phyloP scores from a whole-genome alignment of 2,888 invertebrate genomes.

The Anticlea derivata region DNA sequence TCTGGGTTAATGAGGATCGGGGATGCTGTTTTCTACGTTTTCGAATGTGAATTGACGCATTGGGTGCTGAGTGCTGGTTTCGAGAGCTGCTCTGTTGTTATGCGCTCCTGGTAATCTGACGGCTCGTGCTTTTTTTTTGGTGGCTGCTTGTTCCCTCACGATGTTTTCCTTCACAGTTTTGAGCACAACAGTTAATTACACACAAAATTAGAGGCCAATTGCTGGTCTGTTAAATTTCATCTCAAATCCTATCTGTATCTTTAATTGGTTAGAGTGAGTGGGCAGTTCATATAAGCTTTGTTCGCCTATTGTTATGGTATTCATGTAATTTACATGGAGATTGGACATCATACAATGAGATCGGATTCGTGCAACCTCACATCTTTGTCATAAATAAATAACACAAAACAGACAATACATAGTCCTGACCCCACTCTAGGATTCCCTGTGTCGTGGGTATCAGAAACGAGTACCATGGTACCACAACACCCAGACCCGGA shows the following conservation, averaged over 20 bases:
- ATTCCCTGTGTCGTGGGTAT: too few species aligned
- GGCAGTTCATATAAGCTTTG: slow-evolving; percentile 3
- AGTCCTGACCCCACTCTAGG: too few species aligned
- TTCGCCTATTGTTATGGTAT: slow-evolving; percentile 9
- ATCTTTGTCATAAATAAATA: background rate
- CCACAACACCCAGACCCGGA: too few species aligned
- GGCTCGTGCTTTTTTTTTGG: slow-evolving; percentile 28
- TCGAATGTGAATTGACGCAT: slow-evolving; percentile 73
- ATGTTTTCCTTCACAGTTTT: too few species aligned
- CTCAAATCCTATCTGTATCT: background rate
- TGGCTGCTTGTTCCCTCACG: slow-evolving; percentile 13
- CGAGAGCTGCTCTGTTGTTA: slow-evolving; percentile 56
- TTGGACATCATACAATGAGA: slow-evolving; percentile 8
- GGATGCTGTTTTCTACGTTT: slow-evolving; percentile 77
- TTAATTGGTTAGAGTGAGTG: slow-evolving; percentile 19
- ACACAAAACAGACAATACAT: too few species aligned
- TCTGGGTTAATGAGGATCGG: slow-evolving; percentile 80
- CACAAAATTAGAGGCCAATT: slow-evolving; percentile 1
- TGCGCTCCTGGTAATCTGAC: slow-evolving; percentile 59
- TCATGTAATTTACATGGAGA: slow-evolving; percentile 13
- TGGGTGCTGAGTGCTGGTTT: slow-evolving; percentile 50
- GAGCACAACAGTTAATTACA: background rate
- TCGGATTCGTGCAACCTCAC: background rate
- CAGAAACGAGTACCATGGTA: too few species aligned
- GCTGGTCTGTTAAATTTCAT: slow-evolving; percentile 7